Percentiles rank a stretch among this genome's conserved stretches.
Evolutionary conservation across 2,888 invertebrate species (phyloP).

Genomic region (Schizotus pectinicornis): DNA sequence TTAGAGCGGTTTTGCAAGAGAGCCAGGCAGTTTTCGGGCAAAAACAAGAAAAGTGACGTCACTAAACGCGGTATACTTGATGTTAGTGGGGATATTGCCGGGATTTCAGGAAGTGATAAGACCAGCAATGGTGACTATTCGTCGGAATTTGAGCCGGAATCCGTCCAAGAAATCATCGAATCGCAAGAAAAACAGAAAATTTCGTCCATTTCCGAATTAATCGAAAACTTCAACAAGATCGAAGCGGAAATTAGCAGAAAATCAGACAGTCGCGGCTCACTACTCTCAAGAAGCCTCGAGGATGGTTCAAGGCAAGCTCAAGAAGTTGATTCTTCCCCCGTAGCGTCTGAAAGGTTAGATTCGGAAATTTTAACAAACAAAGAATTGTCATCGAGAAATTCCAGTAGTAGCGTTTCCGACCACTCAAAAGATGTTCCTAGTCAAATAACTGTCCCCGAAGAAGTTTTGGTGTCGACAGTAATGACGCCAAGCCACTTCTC

Average conservation of each 20-base stretch:
- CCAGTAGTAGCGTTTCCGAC: too few species aligned
- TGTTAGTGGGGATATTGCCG: conserved; percentile 1
- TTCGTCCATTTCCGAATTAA: conserved; percentile 44
- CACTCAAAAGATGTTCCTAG: too few species aligned
- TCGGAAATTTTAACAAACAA: too few species aligned
- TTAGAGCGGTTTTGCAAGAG: conserved; percentile 58
- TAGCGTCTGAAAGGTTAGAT: too few species aligned
- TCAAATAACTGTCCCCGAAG: too few species aligned
- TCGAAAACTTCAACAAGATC: conserved; percentile 46
- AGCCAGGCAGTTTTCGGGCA: conserved; percentile 42
- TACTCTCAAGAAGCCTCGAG: too few species aligned
- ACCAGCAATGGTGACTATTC: conserved; percentile 31
- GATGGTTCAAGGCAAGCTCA: too few species aligned
- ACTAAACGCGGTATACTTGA: conserved; percentile 24
- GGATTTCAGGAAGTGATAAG: conserved; percentile 16
- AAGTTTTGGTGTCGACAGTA: too few species aligned
- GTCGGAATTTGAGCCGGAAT: conserved; percentile 41
- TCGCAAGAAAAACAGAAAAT: conserved; percentile 32
- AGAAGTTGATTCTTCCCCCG: too few species aligned
- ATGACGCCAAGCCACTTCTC: too few species aligned
- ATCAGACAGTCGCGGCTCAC: neutral
- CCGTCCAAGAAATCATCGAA: conserved; percentile 25
- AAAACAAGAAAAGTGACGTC: conserved; percentile 4
- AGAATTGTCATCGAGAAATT: too few species aligned
- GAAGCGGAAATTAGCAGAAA: conserved; percentile 43